Evolutionary conservation across 1,140 invertebrate genomes (phyloP), one percentile per base, ranked within the genome.

Genomic region (Ganaspis sp.): DNA sequence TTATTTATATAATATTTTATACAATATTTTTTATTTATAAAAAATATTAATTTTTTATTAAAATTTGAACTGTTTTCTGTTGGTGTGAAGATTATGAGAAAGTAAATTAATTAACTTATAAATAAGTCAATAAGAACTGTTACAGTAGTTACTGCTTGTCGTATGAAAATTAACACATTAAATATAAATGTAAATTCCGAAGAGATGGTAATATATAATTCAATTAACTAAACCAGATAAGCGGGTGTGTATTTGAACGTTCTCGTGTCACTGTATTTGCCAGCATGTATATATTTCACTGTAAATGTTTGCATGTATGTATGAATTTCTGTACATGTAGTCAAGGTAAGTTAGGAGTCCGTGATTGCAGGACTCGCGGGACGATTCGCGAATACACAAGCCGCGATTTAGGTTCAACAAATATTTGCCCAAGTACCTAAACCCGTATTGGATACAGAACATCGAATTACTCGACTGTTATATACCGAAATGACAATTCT

Each of bases 351-450:
- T 58, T 64, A 64, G 54, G 54, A 49, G 23, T 64, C 54, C 54
- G 54, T 29, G 54, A 64, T 29, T 64, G 54, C 54, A 64, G 54
- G 54, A 64, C 54, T 64, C 23, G 54, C 54, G 54, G 23, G 54
- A 64, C 54, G 23, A 64, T 29, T 64, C 58, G 12, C 58, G 58
- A 64, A 64, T 64, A 64, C 26, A n/a, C 12, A 64, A 49, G 15
- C 45, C 45, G 45, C 45, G 45, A 49, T 49, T 49, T 21, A 29
- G 58, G 58, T 64, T 64, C 58, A n/a, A 64, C 58, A 64, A 64
- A 64, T 64, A 64, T 64, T 64, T 64, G 15, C 26, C 58, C 15
- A 64, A 64, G 58, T 64, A 64, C 58, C 58, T 29, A 64, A 49
- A 29, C 58, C 58, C 58, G 58, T 64, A 64, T 64, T 49, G 45